Percentiles rank a stretch among this genome's conserved stretches.
Conservation (phyloP, 2,888 invertebrate species). For the Melikaiella ostensackeni region DNA sequence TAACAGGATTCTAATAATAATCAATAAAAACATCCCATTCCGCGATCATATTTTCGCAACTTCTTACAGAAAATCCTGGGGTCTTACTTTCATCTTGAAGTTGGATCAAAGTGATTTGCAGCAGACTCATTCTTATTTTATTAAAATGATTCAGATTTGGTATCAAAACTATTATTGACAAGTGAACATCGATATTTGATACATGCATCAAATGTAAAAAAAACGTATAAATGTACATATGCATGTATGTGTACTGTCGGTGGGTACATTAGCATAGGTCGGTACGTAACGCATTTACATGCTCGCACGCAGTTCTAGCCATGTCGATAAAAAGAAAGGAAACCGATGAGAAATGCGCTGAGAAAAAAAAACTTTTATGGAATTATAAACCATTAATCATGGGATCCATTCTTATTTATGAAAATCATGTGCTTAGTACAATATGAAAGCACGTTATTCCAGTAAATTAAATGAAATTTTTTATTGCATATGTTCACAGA, state of each 20-base stretch:
- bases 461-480: too few species aligned
- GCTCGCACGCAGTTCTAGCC: conserved; percentile 46
- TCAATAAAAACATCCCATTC: background rate
- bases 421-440: background rate
- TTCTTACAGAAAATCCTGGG: too few species aligned
- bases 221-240: background rate
- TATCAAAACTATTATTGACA: too few species aligned
- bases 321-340: conserved; percentile 43
- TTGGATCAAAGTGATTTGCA: too few species aligned
- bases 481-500: too few species aligned
- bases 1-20: background rate
- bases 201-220: too few species aligned
- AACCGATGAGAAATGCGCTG: background rate
- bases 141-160: too few species aligned
- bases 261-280: conserved; percentile 41
- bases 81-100: too few species aligned
- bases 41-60: background rate
- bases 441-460: background rate
- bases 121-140: too few species aligned
- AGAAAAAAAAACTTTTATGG: background rate
- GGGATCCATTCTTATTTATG: background rate
- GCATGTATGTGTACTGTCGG: conserved; percentile 27
- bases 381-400: too few species aligned
- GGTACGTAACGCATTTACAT: conserved; percentile 50
- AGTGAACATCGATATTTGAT: too few species aligned